phyloP scores from a whole-genome alignment of 2,888 invertebrate genomes.

The Omphaloscelis lunosa region DNA sequence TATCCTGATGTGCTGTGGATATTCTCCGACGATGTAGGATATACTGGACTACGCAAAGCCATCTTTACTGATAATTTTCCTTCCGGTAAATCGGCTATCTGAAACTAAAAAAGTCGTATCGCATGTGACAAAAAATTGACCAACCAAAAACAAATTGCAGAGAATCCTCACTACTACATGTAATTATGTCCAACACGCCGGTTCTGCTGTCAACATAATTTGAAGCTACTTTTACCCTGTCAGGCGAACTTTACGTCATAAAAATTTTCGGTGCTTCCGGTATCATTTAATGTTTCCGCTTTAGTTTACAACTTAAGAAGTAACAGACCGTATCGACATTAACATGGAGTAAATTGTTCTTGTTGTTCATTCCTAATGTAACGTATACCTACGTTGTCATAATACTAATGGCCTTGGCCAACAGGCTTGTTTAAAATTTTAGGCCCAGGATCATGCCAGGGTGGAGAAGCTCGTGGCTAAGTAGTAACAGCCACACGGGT shows the following conservation, averaged over 20 bases:
- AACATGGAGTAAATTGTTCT: slow-evolving; percentile 5
- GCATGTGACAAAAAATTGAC: background rate
- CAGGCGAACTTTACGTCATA: slow-evolving; percentile 14
- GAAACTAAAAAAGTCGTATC: background rate
- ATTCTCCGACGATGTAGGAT: background rate
- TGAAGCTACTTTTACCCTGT: slow-evolving; percentile 13
- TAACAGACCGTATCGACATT: slow-evolving; percentile 37
- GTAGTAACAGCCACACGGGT: no score
- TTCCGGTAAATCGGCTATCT: background rate
- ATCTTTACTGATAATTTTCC: background rate
- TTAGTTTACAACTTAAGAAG: slow-evolving; percentile 27
- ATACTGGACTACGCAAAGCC: background rate
- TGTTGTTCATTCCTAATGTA: background rate
- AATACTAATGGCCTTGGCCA: background rate
- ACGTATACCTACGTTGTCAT: no score
- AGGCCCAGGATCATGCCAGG: no score
- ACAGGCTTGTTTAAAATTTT: background rate
- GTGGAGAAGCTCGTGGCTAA: no score
- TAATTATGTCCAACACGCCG: slow-evolving; percentile 30
- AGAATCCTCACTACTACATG: background rate
- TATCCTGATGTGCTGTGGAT: background rate
- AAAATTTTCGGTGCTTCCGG: slow-evolving; percentile 29
- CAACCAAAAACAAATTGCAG: background rate
- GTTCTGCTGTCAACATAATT: slow-evolving; percentile 3
- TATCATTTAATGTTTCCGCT: slow-evolving; percentile 36